Evolutionary conservation across 2,797 vertebrate species (phyloP).

Genomic region (Cetoscarus ocellatus): DNA sequence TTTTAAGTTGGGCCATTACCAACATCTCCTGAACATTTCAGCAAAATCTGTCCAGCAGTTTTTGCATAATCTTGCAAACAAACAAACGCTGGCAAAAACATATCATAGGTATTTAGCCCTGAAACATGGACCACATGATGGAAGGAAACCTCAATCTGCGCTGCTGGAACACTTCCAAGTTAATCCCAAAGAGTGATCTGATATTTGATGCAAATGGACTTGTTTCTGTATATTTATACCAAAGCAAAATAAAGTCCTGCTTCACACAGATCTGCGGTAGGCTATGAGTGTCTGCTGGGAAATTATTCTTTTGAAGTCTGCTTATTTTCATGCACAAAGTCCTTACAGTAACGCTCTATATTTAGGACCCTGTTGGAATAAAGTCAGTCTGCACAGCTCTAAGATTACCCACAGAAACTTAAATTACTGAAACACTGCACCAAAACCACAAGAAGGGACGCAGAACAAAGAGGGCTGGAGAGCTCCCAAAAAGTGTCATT

Average conservation of each 20-base stretch:
- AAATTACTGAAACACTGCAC: background rate
- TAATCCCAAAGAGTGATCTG: background rate
- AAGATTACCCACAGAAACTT: background rate
- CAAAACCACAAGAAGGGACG: too few relatives aligned
- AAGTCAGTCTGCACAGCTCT: background rate
- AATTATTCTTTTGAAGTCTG: constrained; percentile 23
- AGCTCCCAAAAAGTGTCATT: constrained; percentile 28
- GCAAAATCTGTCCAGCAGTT: too few relatives aligned
- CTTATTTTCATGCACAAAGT: constrained; percentile 20
- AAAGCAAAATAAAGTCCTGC: background rate
- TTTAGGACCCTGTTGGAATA: constrained; percentile 15
- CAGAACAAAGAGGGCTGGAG: constrained; percentile 14
- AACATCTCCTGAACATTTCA: too few relatives aligned
- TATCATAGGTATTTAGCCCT: too few relatives aligned
- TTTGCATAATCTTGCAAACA: too few relatives aligned
- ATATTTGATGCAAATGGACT: background rate
- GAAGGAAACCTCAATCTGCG: background rate
- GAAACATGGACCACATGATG: too few relatives aligned
- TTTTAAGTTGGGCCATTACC: too few relatives aligned
- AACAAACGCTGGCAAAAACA: too few relatives aligned
- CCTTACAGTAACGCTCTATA: constrained; percentile 27
- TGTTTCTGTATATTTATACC: background rate
- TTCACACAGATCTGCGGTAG: background rate
- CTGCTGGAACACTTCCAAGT: too few relatives aligned
- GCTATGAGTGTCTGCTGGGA: background rate